A percentile compares a stretch with the other conserved stretches of the same genome.
These are phyloP conservation scores for Platichthys stellatus DNA, from an alignment of 2,113 vertebrate species.

Conservation along the genomic window DNA sequence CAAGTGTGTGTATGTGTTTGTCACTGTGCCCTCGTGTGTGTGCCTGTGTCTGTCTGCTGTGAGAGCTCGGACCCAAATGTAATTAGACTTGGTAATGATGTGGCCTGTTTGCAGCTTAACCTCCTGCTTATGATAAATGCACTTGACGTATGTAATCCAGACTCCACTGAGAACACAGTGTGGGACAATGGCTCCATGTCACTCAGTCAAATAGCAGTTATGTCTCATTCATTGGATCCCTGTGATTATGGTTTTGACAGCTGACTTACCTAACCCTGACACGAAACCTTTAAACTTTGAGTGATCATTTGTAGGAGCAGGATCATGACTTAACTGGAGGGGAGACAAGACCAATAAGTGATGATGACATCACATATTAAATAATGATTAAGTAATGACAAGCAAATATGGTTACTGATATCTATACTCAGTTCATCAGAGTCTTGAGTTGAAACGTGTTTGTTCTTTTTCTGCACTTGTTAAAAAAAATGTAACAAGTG, in stretches of 20 bases:
- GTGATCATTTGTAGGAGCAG: not conserved
- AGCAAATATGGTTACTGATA: not conserved
- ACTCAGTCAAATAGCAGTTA: slow-evolving; percentile 38
- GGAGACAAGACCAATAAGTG: not conserved
- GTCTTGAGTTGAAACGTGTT: too few relatives aligned
- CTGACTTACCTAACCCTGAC: slow-evolving; percentile 14
- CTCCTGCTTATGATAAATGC: slow-evolving; percentile 80
- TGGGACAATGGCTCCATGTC: too few relatives aligned
- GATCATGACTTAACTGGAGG: too few relatives aligned
- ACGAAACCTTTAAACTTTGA: not conserved
- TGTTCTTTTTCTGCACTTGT: too few relatives aligned
- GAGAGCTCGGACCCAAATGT: slow-evolving; percentile 75
- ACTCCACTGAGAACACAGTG: slow-evolving; percentile 54
- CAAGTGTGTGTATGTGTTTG: slow-evolving; percentile 18
- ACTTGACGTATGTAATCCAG: slow-evolving; percentile 73
- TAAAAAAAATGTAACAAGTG: too few relatives aligned
- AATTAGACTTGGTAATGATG: slow-evolving; percentile 86
- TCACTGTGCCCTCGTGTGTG: slow-evolving; percentile 47
- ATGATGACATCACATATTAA: not conserved
- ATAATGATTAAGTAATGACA: not conserved
- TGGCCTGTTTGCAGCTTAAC: slow-evolving; percentile 84
- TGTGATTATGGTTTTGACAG: slow-evolving; percentile 36
- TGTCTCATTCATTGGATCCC: slow-evolving; percentile 19
- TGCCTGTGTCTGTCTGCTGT: slow-evolving; percentile 59
- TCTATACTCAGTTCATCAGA: too few relatives aligned